Percentiles rank a stretch among this genome's conserved stretches.
phyloP scores from a whole-genome alignment of 2,888 invertebrate species.

The Ophion slaviceki region DNA sequence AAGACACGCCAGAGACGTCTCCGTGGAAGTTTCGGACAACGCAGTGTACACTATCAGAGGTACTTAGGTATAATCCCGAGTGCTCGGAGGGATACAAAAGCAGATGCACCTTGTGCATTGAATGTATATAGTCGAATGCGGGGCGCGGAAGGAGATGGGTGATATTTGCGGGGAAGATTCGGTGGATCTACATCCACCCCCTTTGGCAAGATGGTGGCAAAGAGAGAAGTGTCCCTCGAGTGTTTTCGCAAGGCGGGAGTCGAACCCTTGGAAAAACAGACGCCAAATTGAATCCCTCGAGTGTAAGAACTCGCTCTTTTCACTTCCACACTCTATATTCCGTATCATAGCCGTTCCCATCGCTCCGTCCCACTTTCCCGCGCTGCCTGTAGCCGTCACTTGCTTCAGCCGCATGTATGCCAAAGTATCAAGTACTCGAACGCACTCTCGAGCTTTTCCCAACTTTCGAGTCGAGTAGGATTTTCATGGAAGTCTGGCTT shows the following conservation, averaged over 20 bases:
- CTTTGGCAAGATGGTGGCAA: conserved; percentile 69
- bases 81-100: conserved; percentile 10
- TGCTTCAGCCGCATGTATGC: conserved; percentile 44
- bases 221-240: conserved; percentile 82
- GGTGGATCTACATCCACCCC: conserved; percentile 8
- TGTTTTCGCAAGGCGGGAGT: conserved; percentile 83
- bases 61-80: conserved; percentile 33
- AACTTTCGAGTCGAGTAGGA: conserved; percentile 56
- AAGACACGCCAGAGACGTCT: not conserved
- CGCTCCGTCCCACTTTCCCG: conserved; percentile 49
- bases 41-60: conserved; percentile 27
- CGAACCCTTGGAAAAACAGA: conserved; percentile 84
- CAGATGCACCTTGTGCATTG: not conserved
- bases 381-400: conserved; percentile 39
- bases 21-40: conserved; percentile 2
- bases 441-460: conserved; percentile 69
- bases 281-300: conserved; percentile 83
- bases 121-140: not conserved
- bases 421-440: conserved; percentile 42
- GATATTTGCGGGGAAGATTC: conserved; percentile 45
- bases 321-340: conserved; percentile 67
- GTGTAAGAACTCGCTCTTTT: conserved; percentile 77
- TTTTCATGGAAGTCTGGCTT: conserved; percentile 60
- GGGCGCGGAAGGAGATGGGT: conserved; percentile 21
- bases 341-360: conserved; percentile 50